A percentile compares a stretch with the other conserved stretches of the same genome.
These are phyloP conservation scores for Priocnemis perturbator DNA, from an alignment of 2,888 invertebrate species.

Conservation along the genomic window DNA sequence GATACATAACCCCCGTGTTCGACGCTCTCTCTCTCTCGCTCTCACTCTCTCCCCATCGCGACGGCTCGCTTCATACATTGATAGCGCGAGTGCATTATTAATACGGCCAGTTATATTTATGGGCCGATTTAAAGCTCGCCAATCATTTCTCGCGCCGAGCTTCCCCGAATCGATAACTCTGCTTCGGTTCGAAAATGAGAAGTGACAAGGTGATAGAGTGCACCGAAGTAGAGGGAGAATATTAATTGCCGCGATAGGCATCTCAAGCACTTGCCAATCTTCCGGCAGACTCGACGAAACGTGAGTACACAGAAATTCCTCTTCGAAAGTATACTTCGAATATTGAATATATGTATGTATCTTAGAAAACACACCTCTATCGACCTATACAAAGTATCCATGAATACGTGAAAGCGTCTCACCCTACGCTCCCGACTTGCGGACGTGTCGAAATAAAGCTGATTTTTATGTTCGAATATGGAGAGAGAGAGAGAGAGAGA, in stretches of 20 bases:
- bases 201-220: too few species aligned
- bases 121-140: conserved; percentile 57
- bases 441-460: conserved; percentile 54
- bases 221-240: too few species aligned
- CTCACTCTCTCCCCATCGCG: not conserved
- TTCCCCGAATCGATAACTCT: conserved; percentile 37
- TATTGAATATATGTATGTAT: too few species aligned
- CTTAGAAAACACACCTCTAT: too few species aligned
- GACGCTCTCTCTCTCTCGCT: not conserved
- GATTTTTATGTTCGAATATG: conserved; percentile 61
- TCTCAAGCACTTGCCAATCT: too few species aligned
- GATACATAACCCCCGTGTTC: conserved; percentile 64
- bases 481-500: conserved; percentile 46
- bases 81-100: conserved; percentile 56
- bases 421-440: conserved; percentile 24
- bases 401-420: conserved; percentile 34
- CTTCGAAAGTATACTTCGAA: too few species aligned
- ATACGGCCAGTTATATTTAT: conserved; percentile 57
- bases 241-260: too few species aligned
- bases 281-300: too few species aligned
- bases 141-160: conserved; percentile 53
- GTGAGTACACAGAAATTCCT: too few species aligned
- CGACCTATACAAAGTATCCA: not conserved
- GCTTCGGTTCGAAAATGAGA: too few species aligned
- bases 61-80: conserved; percentile 45